Percentiles rank a stretch among this genome's conserved stretches.
These are phyloP conservation scores for Pollenia labialis DNA, from an alignment of 2,888 invertebrate genomes.

Conservation along the genomic window DNA sequence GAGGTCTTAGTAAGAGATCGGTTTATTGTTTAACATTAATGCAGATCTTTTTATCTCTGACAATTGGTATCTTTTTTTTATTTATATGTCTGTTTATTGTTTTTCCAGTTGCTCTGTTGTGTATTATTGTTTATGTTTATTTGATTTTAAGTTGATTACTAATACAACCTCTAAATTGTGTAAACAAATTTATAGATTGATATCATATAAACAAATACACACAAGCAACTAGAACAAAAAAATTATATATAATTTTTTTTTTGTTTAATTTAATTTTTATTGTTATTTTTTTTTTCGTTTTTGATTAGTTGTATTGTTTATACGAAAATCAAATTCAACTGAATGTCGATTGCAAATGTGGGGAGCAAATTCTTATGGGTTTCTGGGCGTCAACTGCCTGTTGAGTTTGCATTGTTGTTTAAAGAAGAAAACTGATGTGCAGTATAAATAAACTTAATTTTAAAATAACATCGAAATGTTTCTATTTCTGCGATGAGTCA, in stretches of 20 bases:
- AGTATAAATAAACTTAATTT: conserved; percentile 22
- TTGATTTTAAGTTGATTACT: conserved; percentile 54
- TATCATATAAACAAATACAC: conserved; percentile 22
- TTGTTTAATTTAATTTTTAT: conserved; percentile 22
- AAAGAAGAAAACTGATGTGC: conserved; percentile 30
- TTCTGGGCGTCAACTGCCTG: neutral
- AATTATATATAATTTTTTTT: neutral
- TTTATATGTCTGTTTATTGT: neutral
- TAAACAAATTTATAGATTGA: conserved; percentile 60
- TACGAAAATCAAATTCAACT: conserved; percentile 1
- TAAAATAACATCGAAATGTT: conserved; percentile 6
- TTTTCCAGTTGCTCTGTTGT: conserved; percentile 23
- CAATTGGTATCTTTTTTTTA: too few species aligned
- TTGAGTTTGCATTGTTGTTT: conserved; percentile 13
- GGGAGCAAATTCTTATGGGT: neutral
- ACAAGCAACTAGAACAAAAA: neutral
- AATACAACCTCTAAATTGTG: conserved; percentile 38
- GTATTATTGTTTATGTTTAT: conserved; percentile 40
- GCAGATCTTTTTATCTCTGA: neutral
- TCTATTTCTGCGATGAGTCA: conserved; percentile 36
- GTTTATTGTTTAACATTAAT: neutral
- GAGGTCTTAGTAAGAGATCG: too few species aligned
- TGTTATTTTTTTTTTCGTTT: conserved; percentile 32
- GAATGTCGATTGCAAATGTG: neutral
- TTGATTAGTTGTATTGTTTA: conserved; percentile 42